These are phyloP conservation scores for Plutella xylostella DNA, from an alignment of 2,888 invertebrate species.

Conservation along the genomic window DNA sequence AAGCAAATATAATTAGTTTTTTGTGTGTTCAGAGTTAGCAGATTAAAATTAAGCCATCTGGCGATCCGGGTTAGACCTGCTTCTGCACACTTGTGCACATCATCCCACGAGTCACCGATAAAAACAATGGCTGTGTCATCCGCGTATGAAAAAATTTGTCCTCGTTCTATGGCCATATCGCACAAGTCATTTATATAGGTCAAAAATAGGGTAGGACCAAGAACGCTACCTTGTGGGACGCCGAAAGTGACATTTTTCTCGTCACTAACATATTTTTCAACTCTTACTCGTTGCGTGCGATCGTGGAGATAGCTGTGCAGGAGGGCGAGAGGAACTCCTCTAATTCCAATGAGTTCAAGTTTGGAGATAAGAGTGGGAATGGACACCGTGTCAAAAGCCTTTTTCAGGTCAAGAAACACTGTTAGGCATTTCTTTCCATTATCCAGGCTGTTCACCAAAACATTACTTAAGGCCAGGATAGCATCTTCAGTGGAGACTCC, in stretches of 20 bases:
- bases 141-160: background rate
- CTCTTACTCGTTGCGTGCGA: background rate
- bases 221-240: background rate
- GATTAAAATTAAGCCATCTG: background rate
- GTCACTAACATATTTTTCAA: background rate
- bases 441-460: background rate
- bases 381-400: no score
- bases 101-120: background rate
- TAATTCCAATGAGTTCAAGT: background rate
- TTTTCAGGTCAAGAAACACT: background rate
- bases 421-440: background rate
- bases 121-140: no score
- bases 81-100: background rate
- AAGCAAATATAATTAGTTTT: background rate
- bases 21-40: background rate
- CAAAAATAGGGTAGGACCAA: background rate
- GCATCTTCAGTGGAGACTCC: background rate
- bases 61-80: background rate
- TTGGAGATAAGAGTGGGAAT: background rate
- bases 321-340: background rate
- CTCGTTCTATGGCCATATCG: background rate
- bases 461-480: background rate
- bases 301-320: background rate
- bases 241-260: background rate
- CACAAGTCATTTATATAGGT: background rate